Percentiles rank a stretch among this genome's conserved stretches.
These are phyloP conservation scores for Gnathonemus longibarbis DNA, from an alignment of 2,113 vertebrate genomes.

Conservation along the genomic window DNA sequence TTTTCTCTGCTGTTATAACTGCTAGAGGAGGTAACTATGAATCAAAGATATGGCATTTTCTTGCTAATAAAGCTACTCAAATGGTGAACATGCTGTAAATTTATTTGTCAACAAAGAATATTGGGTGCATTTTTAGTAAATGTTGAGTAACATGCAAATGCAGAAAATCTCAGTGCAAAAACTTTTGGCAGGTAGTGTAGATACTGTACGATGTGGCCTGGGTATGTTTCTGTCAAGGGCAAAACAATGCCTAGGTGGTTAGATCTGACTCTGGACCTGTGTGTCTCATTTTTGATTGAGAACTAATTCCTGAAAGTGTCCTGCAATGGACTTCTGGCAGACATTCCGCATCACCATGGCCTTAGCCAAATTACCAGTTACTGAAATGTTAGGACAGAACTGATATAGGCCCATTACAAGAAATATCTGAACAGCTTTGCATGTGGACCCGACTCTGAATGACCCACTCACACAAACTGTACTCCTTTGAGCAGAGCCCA, in stretches of 20 bases:
- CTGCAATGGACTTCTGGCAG: not conserved
- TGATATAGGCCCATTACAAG: not conserved
- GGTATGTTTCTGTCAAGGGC: not conserved
- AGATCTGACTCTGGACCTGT: not conserved
- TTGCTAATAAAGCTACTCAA: no score
- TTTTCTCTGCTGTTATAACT: no score
- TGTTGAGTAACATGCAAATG: no score
- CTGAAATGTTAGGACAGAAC: not conserved
- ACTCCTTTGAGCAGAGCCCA: slow-evolving; percentile 55
- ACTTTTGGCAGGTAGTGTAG: not conserved
- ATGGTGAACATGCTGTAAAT: no score
- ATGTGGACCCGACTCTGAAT: not conserved
- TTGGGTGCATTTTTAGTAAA: no score
- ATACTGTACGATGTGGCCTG: not conserved
- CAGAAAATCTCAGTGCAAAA: no score
- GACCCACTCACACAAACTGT: not conserved
- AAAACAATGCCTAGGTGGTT: not conserved
- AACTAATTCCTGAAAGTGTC: not conserved
- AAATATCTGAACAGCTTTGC: not conserved
- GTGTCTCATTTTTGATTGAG: not conserved
- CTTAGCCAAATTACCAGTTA: not conserved
- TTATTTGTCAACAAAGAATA: no score
- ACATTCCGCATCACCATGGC: not conserved
- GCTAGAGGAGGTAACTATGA: no score
- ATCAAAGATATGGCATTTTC: no score